phyloP scores from a whole-genome alignment of 1,140 invertebrate genomes.

The Nylanderia fulva region DNA sequence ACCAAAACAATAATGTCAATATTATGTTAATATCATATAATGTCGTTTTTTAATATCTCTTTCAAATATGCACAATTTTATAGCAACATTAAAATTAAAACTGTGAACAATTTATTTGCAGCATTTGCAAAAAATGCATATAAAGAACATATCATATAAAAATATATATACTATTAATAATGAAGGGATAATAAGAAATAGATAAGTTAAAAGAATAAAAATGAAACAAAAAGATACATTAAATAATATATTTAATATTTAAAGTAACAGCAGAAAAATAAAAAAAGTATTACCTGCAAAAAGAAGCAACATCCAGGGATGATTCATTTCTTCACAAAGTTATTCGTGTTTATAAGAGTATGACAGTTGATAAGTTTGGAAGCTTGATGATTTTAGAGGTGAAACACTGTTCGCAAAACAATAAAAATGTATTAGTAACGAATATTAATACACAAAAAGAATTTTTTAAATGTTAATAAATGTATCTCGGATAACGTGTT shows the following conservation, averaged over 20 bases:
- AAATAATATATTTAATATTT: background rate
- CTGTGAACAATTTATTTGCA: background rate
- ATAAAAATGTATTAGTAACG: conserved; percentile 11
- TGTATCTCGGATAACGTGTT: background rate
- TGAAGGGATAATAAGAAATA: background rate
- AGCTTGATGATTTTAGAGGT: conserved; percentile 6
- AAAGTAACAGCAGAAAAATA: too few species aligned
- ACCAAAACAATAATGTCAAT: background rate
- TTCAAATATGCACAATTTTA: background rate
- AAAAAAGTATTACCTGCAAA: conserved; percentile 67
- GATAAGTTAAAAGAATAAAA: background rate
- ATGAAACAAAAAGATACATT: too few species aligned
- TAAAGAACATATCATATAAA: background rate
- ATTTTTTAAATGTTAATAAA: background rate
- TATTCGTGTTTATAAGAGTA: background rate
- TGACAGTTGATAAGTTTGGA: background rate
- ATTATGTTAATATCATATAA: too few species aligned
- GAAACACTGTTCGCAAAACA: background rate
- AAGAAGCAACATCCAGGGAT: conserved; percentile 64
- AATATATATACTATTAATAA: background rate
- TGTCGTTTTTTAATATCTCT: background rate
- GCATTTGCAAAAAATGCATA: background rate
- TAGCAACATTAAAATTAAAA: background rate
- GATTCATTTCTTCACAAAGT: conserved; percentile 67
- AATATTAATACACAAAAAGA: background rate